Percentiles rank a stretch among this genome's conserved stretches.
Conservation (phyloP, 2,888 invertebrate genomes). For the Calliphora vomitoria region DNA sequence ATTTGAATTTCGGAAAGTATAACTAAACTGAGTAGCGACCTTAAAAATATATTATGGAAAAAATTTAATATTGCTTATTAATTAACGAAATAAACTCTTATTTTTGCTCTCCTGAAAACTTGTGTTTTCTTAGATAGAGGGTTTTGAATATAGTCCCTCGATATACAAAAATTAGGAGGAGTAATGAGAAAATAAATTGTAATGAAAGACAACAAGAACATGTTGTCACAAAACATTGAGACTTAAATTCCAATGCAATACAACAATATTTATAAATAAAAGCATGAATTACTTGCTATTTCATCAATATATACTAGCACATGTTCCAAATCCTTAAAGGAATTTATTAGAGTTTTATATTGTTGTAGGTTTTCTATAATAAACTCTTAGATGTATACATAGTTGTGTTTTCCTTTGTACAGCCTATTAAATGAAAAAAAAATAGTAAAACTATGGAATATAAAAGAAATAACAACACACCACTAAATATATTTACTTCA, state of each 20-base stretch:
- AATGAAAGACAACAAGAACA: background rate
- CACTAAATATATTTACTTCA: too few species aligned
- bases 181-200: background rate
- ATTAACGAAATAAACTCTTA: too few species aligned
- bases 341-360: background rate
- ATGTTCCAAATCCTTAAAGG: background rate
- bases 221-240: conserved; percentile 5
- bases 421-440: background rate
- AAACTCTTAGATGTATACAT: background rate
- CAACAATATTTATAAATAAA: background rate
- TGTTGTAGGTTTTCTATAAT: background rate
- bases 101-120: too few species aligned
- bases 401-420: background rate
- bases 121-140: too few species aligned
- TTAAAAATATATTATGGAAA: too few species aligned
- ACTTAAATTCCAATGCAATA: background rate
- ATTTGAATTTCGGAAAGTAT: too few species aligned
- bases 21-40: too few species aligned
- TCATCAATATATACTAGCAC: background rate
- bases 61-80: too few species aligned
- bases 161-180: background rate
- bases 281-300: too few species aligned
- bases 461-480: too few species aligned
- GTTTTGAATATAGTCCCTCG: too few species aligned
- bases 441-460: too few species aligned